Percentiles rank a stretch among this genome's conserved stretches.
Conservation (phyloP, 2,113 vertebrate species). For the Hippolais icterina region DNA sequence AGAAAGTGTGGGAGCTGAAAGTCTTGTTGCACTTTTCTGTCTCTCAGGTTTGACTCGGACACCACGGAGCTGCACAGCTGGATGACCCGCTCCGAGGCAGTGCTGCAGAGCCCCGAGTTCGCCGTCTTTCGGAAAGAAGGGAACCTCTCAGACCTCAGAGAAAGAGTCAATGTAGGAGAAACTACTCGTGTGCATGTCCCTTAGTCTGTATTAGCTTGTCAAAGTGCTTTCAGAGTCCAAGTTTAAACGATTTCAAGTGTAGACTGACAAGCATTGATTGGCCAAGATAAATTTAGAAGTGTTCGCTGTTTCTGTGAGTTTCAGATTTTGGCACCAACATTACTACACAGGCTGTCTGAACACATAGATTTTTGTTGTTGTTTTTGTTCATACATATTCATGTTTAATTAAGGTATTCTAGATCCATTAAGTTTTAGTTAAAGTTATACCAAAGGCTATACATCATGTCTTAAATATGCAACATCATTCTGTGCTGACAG, state of each 20-base stretch:
- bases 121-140: conserved; percentile 89
- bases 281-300: neutral
- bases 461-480: neutral
- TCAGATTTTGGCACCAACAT: neutral
- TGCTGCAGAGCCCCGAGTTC: conserved; percentile 92
- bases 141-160: conserved; percentile 89
- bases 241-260: neutral
- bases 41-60: conserved; percentile 90
- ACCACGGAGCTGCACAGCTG: conserved; percentile 97
- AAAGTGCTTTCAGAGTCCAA: neutral
- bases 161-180: conserved; percentile 88
- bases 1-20: neutral
- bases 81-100: conserved; percentile 95
- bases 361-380: neutral
- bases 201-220: neutral
- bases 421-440: neutral
- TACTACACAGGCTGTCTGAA: neutral
- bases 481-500: neutral
- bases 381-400: neutral
- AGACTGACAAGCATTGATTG: neutral
- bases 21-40: neutral
- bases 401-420: neutral
- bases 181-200: neutral
- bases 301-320: neutral
- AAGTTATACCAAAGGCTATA: neutral